Evolutionary conservation across 2,797 vertebrate genomes (phyloP), one percentile per base, ranked within the genome.

Genomic region (Anguilla obscura): DNA sequence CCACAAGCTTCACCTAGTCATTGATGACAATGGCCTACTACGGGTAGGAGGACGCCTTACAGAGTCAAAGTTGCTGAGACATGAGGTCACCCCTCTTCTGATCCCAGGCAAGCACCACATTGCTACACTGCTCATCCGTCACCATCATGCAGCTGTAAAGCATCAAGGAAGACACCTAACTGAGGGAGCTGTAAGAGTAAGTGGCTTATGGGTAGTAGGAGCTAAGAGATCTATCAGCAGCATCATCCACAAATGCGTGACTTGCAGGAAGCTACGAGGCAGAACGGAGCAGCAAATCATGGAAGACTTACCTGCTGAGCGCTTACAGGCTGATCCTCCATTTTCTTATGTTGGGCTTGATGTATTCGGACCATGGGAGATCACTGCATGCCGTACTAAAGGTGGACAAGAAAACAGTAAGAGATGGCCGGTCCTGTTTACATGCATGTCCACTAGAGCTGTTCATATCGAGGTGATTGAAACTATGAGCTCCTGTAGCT

Each of bases 311-410:
- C 91, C 90, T 0, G 2, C 33, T 0, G 82, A 89, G 2, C 40
- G 84, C 0, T 88, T 91, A 5, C 87, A 60, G 1, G 7, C 24
- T 2, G 50, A 88, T 18, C 87, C 86, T 7, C 91, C 87, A 0
- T 90, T 91, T 48, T 85, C 84, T 6, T 36, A 88, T 30, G 83
- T 92, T n/a, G 84, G 88, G 0, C 0, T 92, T 0, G 90, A 90
- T 74, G 86, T 89, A 9, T 92, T 90, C 24, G 85, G 87, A 3
- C 90, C 80, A 66, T 90, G 83, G 87, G 36, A 40, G 1, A 71
- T 91, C 1, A 10, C 71, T 10, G 48, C 82, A 76, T 24, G 48
- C 3, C 7, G 21, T 6, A 91, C 90, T 8, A 87, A 88, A 85
- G 84, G 88, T 0, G 85, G 87, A 6, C 27, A 40, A 5, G 21